Percentiles rank a stretch among this genome's conserved stretches.
These are phyloP conservation scores for Lapara coniferarum DNA, from an alignment of 2,888 invertebrate species.

Conservation along the genomic window DNA sequence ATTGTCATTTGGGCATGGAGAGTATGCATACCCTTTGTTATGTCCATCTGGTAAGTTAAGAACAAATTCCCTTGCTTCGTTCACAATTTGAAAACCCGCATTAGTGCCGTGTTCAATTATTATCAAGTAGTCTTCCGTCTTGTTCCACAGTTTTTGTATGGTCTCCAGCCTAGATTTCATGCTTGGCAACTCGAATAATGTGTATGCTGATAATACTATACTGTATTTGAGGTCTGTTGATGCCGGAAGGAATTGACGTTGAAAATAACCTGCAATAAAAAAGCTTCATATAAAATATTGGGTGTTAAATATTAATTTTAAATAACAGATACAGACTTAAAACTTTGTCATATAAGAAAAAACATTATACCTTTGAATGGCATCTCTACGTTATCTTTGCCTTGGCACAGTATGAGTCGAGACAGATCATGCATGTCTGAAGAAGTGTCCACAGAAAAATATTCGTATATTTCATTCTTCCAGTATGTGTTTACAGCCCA, in stretches of 20 bases:
- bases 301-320: no score
- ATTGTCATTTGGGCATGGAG: constrained; percentile 94
- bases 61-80: constrained; percentile 93
- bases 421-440: constrained; percentile 92
- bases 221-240: constrained; percentile 86
- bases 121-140: constrained; percentile 91
- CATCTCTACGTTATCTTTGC: constrained; percentile 84
- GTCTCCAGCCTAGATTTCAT: constrained; percentile 86
- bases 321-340: no score
- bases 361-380: constrained; percentile 68
- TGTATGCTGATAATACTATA: constrained; percentile 91
- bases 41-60: constrained; percentile 77
- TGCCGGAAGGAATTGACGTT: constrained; percentile 92
- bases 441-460: constrained; percentile 93
- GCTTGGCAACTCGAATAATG: constrained; percentile 90
- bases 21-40: constrained; percentile 85
- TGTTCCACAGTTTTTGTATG: constrained; percentile 92
- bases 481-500: constrained; percentile 93
- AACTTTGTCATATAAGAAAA: neutral
- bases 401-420: constrained; percentile 86
- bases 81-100: constrained; percentile 91
- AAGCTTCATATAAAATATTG: neutral
- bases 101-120: constrained; percentile 93
- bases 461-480: constrained; percentile 89
- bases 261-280: constrained; percentile 78